phyloP scores from a whole-genome alignment of 2,888 invertebrate genomes.

The Aphodius sticticus region DNA sequence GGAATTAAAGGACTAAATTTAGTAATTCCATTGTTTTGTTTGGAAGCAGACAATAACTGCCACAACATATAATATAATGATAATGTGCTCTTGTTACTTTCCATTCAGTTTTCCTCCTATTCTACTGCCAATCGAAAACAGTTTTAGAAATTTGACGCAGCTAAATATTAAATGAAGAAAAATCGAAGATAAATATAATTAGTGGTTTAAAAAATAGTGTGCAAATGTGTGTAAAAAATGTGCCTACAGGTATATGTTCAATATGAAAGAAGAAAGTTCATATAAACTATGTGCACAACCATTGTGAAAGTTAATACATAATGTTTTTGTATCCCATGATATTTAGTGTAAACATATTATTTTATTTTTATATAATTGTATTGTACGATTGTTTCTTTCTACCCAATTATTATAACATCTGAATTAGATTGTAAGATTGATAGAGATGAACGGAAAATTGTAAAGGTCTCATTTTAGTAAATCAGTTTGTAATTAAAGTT shows the following conservation, averaged over 20 bases:
- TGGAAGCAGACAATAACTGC: constrained; percentile 55
- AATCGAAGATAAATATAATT: constrained; percentile 39
- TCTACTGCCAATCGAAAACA: constrained; percentile 50
- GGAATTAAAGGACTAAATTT: constrained; percentile 55
- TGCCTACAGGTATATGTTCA: constrained; percentile 55
- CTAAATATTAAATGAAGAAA: constrained; percentile 39
- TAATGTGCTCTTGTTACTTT: constrained; percentile 45
- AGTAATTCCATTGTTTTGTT: constrained; percentile 31
- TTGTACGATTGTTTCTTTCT: constrained; percentile 41
- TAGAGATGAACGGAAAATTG: constrained; percentile 4
- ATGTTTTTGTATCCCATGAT: constrained; percentile 12
- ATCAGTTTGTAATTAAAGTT: constrained; percentile 22
- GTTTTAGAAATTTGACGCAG: constrained; percentile 41
- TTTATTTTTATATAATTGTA: constrained; percentile 44
- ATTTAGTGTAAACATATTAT: constrained; percentile 32
- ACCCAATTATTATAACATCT: constrained; percentile 28
- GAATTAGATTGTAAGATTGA: constrained; percentile 18
- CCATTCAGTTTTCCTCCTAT: constrained; percentile 43
- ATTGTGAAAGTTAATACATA: constrained; percentile 41
- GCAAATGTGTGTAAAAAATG: constrained; percentile 59
- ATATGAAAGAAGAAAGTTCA: constrained; percentile 39
- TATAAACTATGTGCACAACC: constrained; percentile 49
- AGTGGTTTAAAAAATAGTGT: constrained; percentile 47
- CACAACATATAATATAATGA: constrained; percentile 40
- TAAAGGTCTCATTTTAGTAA: not conserved